Percentiles rank a stretch among this genome's conserved stretches.
Evolutionary conservation across 2,797 vertebrate species (phyloP).

Genomic region (Hafferia zeledoni): DNA sequence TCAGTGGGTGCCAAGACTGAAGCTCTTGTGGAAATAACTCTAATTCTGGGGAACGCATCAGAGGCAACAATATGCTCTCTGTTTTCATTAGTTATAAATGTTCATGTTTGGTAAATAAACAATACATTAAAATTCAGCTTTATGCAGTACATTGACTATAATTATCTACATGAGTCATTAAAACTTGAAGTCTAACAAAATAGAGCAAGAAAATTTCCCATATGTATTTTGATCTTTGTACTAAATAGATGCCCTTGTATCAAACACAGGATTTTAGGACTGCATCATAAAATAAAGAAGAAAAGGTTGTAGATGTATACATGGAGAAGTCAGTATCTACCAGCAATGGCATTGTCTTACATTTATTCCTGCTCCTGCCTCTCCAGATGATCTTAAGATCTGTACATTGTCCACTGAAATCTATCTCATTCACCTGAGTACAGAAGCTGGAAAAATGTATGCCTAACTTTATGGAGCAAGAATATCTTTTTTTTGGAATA

Average conservation of each 20-base stretch:
- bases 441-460: background rate
- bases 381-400: background rate
- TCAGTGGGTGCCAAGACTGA: conserved; percentile 8
- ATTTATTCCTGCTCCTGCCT: background rate
- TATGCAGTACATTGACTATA: background rate
- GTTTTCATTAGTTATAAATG: conserved; percentile 38
- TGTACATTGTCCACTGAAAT: background rate
- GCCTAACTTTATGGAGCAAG: background rate
- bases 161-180: background rate
- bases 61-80: conserved; percentile 13
- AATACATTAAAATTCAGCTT: conserved; percentile 47
- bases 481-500: background rate
- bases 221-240: conserved; percentile 9
- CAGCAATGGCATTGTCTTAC: background rate
- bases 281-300: background rate
- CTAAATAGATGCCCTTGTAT: background rate
- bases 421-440: background rate
- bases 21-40: conserved; percentile 22
- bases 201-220: background rate
- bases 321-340: background rate
- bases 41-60: conserved; percentile 16
- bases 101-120: conserved; percentile 46
- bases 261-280: conserved; percentile 1
- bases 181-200: conserved; percentile 23
- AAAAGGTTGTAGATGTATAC: background rate